Percentiles rank a stretch among this genome's conserved stretches.
These are phyloP conservation scores for Bombus turneri DNA, from an alignment of 1,140 invertebrate genomes.

Conservation along the genomic window DNA sequence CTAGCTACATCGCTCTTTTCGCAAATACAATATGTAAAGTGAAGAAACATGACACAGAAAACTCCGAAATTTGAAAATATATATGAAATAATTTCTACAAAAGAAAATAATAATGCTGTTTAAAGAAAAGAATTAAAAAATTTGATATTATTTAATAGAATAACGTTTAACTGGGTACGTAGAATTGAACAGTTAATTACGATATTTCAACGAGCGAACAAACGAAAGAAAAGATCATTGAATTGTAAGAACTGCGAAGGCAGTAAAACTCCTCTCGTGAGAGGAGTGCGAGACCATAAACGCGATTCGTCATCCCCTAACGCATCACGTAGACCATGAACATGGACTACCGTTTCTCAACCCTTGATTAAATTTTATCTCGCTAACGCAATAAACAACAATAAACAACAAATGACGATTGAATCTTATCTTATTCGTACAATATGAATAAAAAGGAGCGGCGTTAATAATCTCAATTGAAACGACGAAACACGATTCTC, in stretches of 20 bases:
- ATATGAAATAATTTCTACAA: too few species aligned
- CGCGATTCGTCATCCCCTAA: conserved; percentile 62
- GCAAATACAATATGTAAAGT: too few species aligned
- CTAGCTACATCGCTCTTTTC: too few species aligned
- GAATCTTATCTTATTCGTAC: not conserved
- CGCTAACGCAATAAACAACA: not conserved
- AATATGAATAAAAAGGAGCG: not conserved
- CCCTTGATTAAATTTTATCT: not conserved
- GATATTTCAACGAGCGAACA: not conserved
- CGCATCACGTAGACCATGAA: not conserved
- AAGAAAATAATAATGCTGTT: not conserved
- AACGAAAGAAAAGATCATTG: not conserved
- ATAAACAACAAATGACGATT: not conserved
- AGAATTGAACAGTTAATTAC: not conserved
- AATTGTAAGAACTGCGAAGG: not conserved
- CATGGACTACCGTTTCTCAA: not conserved
- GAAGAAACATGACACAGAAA: too few species aligned
- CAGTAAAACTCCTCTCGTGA: not conserved
- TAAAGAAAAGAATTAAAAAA: not conserved
- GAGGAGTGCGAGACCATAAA: conserved; percentile 54
- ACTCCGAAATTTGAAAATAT: too few species aligned
- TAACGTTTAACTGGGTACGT: not conserved
- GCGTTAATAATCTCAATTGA: conserved; percentile 20
- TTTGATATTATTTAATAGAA: not conserved
- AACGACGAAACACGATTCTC: conserved; percentile 28